Percentiles rank a stretch among this genome's conserved stretches.
Conservation (phyloP, 2,113 vertebrate species). For the Monopterus albus region DNA sequence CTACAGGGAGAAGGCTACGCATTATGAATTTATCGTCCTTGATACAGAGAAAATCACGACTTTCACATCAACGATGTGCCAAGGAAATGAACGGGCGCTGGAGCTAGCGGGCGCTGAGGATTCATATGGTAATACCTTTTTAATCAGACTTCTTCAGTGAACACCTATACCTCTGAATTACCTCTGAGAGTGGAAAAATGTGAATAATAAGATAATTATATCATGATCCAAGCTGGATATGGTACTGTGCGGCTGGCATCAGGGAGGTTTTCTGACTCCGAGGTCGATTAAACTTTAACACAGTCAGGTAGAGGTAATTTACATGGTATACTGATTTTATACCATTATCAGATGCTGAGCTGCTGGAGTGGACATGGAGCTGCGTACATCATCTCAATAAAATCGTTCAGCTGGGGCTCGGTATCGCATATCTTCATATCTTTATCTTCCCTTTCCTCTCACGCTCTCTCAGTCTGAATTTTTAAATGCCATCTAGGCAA, state of each 20-base stretch:
- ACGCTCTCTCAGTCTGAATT: neutral
- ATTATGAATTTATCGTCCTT: conserved; percentile 72
- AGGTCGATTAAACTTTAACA: conserved; percentile 57
- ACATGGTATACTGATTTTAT: conserved; percentile 49
- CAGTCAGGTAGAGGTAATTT: conserved; percentile 35
- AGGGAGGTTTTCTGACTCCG: conserved; percentile 33
- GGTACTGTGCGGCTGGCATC: conserved; percentile 3
- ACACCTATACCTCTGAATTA: conserved; percentile 52
- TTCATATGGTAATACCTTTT: conserved; percentile 61
- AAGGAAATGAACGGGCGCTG: conserved; percentile 11
- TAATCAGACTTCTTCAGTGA: conserved; percentile 44
- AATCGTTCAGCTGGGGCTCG: conserved; percentile 15
- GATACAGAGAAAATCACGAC: conserved; percentile 66
- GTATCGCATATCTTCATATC: neutral
- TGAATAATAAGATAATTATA: conserved; percentile 59
- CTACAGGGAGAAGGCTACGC: conserved; percentile 55
- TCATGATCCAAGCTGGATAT: conserved; percentile 18
- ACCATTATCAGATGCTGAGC: conserved; percentile 34
- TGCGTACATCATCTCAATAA: conserved; percentile 20
- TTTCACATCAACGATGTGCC: conserved; percentile 58
- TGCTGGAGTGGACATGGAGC: conserved; percentile 34
- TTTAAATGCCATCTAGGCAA: conserved; percentile 22
- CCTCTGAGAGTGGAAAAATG: conserved; percentile 25
- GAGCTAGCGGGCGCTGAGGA: conserved; percentile 7
- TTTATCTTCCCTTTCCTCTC: neutral